Percentiles rank a stretch among this genome's conserved stretches.
phyloP scores from a whole-genome alignment of 2,888 invertebrate genomes.

The Drosophila barbarae region DNA sequence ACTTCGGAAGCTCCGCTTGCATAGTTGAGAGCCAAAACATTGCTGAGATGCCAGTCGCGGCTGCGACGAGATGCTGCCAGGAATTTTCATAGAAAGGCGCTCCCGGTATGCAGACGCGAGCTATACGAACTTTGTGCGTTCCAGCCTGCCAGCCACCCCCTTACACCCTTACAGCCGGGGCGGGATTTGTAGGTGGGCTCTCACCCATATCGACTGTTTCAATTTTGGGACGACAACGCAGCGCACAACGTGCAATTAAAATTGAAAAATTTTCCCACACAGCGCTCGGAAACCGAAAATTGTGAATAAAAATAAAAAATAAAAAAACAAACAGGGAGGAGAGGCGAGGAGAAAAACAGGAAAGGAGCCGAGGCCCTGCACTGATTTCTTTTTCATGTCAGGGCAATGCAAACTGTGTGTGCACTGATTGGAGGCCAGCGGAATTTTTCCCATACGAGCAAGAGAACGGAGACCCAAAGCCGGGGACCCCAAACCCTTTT shows the following conservation, averaged over 20 bases:
- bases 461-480: conserved; percentile 13
- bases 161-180: conserved; percentile 49
- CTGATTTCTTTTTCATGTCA: conserved; percentile 77
- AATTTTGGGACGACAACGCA: conserved; percentile 50
- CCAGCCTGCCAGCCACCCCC: not conserved
- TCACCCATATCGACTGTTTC: conserved; percentile 48
- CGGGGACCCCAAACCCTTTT: conserved; percentile 40
- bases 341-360: conserved; percentile 9
- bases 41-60: conserved; percentile 66
- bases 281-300: conserved; percentile 55
- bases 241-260: conserved; percentile 71
- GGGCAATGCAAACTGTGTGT: conserved; percentile 65
- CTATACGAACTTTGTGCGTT: conserved; percentile 32
- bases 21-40: conserved; percentile 69
- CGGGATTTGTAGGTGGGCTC: conserved; percentile 67
- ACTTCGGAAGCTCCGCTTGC: conserved; percentile 49
- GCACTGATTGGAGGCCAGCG: conserved; percentile 71
- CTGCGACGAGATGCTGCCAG: conserved; percentile 59
- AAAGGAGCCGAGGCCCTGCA: conserved; percentile 51
- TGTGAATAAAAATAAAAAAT: conserved; percentile 24
- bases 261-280: conserved; percentile 78
- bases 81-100: conserved; percentile 73
- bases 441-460: conserved; percentile 72
- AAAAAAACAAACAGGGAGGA: conserved; percentile 1
- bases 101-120: conserved; percentile 65